These are phyloP conservation scores for Phrynosoma platyrhinos DNA, from an alignment of 2,113 vertebrate species.

Conservation along the genomic window DNA sequence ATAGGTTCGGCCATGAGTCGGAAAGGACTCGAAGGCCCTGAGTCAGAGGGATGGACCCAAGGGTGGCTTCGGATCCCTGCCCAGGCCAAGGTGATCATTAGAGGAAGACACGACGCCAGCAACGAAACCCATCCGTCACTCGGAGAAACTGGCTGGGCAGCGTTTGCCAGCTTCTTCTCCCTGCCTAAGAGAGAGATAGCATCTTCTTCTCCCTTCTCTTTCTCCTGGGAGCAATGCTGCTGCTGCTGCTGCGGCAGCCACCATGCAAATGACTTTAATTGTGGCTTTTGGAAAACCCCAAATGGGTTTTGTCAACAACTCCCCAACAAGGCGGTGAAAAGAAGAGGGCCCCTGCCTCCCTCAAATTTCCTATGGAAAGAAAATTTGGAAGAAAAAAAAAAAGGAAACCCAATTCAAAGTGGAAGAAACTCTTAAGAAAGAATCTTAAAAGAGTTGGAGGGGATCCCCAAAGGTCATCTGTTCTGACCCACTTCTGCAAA, in stretches of 20 bases:
- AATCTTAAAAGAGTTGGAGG: too few relatives aligned
- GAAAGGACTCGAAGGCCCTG: too few relatives aligned
- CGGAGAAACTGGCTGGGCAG: background rate
- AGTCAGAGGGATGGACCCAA: too few relatives aligned
- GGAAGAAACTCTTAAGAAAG: too few relatives aligned
- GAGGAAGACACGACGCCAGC: background rate
- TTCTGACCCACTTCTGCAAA: too few relatives aligned
- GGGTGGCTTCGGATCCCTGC: too few relatives aligned
- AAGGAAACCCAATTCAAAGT: background rate
- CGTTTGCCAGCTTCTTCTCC: background rate
- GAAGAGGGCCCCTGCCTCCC: too few relatives aligned
- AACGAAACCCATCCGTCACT: background rate
- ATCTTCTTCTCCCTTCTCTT: background rate
- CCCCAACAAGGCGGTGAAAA: background rate
- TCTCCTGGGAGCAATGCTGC: too few relatives aligned
- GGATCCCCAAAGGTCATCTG: too few relatives aligned
- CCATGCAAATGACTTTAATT: constrained; percentile 25
- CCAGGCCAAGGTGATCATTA: constrained; percentile 4
- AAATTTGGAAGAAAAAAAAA: too few relatives aligned
- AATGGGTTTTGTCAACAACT: constrained; percentile 29
- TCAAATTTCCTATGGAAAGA: too few relatives aligned
- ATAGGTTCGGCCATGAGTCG: too few relatives aligned
- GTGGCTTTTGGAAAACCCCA: background rate
- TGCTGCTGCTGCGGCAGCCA: background rate
- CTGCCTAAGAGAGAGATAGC: background rate